Evolutionary conservation across 2,888 invertebrate species (phyloP), one percentile per base, ranked within the genome.

Genomic region (Apamea crenata): DNA sequence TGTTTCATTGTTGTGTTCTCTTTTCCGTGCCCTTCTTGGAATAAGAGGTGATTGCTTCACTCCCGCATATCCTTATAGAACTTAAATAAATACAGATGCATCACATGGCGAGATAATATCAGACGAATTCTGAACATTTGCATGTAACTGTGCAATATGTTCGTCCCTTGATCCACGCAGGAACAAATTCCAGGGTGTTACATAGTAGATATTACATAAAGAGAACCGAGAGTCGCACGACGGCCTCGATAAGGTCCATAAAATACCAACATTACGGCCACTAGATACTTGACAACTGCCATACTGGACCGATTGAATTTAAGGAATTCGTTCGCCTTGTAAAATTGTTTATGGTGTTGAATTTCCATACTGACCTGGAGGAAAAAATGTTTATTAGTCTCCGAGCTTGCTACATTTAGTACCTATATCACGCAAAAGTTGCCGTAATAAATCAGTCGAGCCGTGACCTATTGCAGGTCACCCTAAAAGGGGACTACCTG

Each of bases 251-350:
- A 59, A 68, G 59, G 70, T 74, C 78, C 77, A 83, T 88, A 88
- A 87, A 89, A 89, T 87, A 75, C 82, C 81, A 83, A 68, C 72
- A 61, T 77, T 74, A 86, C 76, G 75, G 67, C 74, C 73, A 56
- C 67, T 69, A 73, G 77, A 69, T 72, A 80, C 87, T 66, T 68
- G 77, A 70, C 83, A 40, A 61, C 76, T 80, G 21, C 74, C 74
- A 74, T 88, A 87, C 36, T 70, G 50, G 76, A 82, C 50, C 47
- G 32, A 74, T 74, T 81, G 78, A 78, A 80, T 87, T 80, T 81
- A 69, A 81, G 63, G 85, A 82, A 88, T 89, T 77, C 61, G 82
- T 78, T 82, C 61, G 69, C 78, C 80, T 81, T 89, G 87, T 85
- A 77, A 75, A 69, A 80, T 72, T 72, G 56, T 77, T 87, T 84